These are phyloP conservation scores for Eilema sororculum DNA, from an alignment of 2,888 invertebrate species.

Conservation along the genomic window DNA sequence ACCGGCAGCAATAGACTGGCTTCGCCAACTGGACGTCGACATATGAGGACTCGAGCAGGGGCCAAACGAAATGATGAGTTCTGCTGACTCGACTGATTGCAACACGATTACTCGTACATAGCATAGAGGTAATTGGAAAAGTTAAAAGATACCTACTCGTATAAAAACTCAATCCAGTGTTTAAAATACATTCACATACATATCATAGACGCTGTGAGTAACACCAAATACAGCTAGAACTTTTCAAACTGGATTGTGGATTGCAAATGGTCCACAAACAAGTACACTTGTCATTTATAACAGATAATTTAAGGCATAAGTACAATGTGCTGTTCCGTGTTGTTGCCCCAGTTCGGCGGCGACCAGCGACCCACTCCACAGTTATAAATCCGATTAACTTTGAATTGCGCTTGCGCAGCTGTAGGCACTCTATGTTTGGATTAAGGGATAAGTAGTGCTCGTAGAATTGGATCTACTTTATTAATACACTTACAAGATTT, in stretches of 20 bases:
- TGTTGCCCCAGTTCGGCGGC: conserved; percentile 31
- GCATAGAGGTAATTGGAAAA: no score
- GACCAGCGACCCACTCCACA: conserved; percentile 31
- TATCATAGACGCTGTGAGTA: background rate
- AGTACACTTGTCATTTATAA: conserved; percentile 23
- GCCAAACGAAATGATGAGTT: no score
- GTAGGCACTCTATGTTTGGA: conserved; percentile 8
- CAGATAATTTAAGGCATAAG: conserved; percentile 34
- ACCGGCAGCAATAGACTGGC: no score
- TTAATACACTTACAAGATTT: background rate
- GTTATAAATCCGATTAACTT: conserved; percentile 35
- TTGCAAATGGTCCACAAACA: conserved; percentile 35
- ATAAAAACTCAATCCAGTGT: background rate
- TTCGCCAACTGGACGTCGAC: no score
- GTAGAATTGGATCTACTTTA: background rate
- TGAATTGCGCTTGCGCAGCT: conserved; percentile 23
- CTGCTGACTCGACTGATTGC: no score
- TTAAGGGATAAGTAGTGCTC: background rate
- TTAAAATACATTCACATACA: background rate
- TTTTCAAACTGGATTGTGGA: conserved; percentile 22
- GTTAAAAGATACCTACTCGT: no score
- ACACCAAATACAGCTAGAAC: background rate
- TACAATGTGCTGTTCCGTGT: conserved; percentile 42
- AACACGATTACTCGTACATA: no score
- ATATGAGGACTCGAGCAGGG: no score